Evolutionary conservation across 1,140 invertebrate species (phyloP).

Genomic region (Zeugodacus cucurbitae): DNA sequence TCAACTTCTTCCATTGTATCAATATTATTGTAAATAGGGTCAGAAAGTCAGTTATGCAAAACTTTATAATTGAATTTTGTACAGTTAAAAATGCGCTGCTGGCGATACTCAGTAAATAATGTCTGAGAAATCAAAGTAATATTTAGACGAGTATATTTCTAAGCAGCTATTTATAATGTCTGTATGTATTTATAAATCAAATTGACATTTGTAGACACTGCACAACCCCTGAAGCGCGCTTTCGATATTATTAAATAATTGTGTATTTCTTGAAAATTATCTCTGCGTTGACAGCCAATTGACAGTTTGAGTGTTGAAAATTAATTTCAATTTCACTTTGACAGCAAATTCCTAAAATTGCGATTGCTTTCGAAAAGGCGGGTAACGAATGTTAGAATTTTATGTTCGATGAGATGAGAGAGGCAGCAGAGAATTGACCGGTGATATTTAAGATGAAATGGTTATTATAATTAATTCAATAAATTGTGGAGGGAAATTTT

Average conservation of each 20-base stretch:
- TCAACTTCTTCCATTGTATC: too few relatives aligned
- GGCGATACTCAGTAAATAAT: not conserved
- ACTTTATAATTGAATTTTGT: not conserved
- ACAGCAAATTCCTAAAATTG: not conserved
- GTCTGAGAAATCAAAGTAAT: too few relatives aligned
- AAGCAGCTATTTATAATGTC: not conserved
- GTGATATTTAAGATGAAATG: too few relatives aligned
- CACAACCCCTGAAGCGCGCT: not conserved
- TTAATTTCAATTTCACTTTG: not conserved
- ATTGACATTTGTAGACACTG: not conserved
- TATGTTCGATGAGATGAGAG: too few relatives aligned
- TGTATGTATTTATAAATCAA: not conserved
- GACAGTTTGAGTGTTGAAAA: slow-evolving; percentile 15
- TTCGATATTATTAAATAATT: not conserved
- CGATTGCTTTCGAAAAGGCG: too few relatives aligned
- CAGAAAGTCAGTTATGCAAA: not conserved
- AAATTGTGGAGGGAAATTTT: too few relatives aligned
- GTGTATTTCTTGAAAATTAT: not conserved
- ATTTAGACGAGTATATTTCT: too few relatives aligned
- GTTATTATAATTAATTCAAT: too few relatives aligned
- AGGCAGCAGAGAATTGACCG: too few relatives aligned
- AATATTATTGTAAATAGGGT: not conserved
- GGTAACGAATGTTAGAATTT: too few relatives aligned
- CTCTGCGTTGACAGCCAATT: not conserved
- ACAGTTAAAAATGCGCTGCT: not conserved